A percentile compares a stretch with the other conserved stretches of the same genome.
Conservation (phyloP, 1,140 invertebrate species). For the Drosophila tsacasi region DNA sequence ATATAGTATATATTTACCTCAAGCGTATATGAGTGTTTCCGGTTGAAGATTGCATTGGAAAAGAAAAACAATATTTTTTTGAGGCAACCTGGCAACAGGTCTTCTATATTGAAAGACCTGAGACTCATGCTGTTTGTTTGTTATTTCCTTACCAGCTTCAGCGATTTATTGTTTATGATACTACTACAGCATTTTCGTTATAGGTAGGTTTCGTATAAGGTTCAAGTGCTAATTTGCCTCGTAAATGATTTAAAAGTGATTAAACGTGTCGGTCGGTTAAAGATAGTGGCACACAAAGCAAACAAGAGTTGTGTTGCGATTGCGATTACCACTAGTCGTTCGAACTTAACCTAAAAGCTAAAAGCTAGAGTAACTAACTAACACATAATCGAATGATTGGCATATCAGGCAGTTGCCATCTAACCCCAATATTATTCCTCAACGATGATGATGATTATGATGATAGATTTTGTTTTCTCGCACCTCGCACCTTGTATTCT, state of each 20-base stretch:
- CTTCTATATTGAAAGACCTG: neutral
- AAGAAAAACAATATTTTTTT: slow-evolving; percentile 15
- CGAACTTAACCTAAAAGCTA: slow-evolving; percentile 26
- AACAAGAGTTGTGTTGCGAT: slow-evolving; percentile 26
- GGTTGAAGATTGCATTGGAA: slow-evolving; percentile 9
- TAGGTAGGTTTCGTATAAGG: slow-evolving; percentile 46
- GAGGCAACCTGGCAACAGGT: slow-evolving; percentile 15
- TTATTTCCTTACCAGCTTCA: slow-evolving; percentile 21
- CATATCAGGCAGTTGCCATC: slow-evolving; percentile 21
- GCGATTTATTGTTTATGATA: slow-evolving; percentile 25
- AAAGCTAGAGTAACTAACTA: slow-evolving; percentile 7
- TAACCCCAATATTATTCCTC: slow-evolving; percentile 26
- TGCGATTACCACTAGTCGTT: slow-evolving; percentile 53
- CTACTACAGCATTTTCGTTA: slow-evolving; percentile 7
- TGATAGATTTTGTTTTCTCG: slow-evolving; percentile 49
- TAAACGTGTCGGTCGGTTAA: slow-evolving; percentile 49
- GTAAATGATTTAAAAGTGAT: slow-evolving; percentile 80
- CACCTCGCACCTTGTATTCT: slow-evolving; percentile 20
- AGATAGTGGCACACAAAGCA: slow-evolving; percentile 51
- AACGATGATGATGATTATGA: slow-evolving; percentile 10
- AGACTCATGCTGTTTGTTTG: slow-evolving; percentile 20
- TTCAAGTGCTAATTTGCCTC: slow-evolving; percentile 72
- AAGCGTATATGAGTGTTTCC: neutral
- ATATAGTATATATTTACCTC: neutral
- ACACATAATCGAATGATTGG: slow-evolving; percentile 68